Evolutionary conservation across 2,888 invertebrate genomes (phyloP), one percentile per base, ranked within the genome.

Genomic region (Netelia virgata): DNA sequence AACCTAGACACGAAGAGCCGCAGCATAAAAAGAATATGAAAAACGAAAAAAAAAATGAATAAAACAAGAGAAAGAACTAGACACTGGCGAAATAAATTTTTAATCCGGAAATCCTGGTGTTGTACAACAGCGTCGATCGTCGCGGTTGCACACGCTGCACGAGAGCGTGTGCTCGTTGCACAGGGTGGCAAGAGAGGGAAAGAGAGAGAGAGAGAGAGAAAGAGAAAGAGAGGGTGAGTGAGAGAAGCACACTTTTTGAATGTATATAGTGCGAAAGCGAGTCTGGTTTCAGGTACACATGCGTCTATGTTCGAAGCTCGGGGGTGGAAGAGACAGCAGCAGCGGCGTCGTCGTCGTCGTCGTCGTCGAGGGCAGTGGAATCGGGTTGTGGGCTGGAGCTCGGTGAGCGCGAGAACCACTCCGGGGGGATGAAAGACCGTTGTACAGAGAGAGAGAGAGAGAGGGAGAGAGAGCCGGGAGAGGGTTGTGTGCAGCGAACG

Each of bases 71-170:
- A 43, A 72, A 59, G 57, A 50, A 6, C 14, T 8, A 43, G 47
- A 47, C 14, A 61, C 41, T 50, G 50, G 66, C 68, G 66, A 70
- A 41, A 75, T 82, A 82, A 63, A 82, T 70, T 82, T 59, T 75
- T 70, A 64, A 83, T 83, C 83, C 79, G 79, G 83, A 83, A 79
- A 70, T 79, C 75, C 79, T 70, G 64, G 36, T 28, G 20, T 20
- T 63, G 68, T 66, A 9, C 47, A 47, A 23, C 47, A 20, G 14
- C 57, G 9, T 16, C 57, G 57, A 16, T 57, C 66, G 55, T 55
- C 57, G 55, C 1, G n/a, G 66, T 43, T 57, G 57, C 18, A 57
- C 47, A 57, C 69, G 18, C 11, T 61, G 28, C 14, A 61, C 76
- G 47, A 69, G 36, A 36, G 50, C 55, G 66, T 66, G 64, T 75